Base-by-base conservation (phyloP, 2,888 invertebrate species). In the Girardia tigrina region DNA sequence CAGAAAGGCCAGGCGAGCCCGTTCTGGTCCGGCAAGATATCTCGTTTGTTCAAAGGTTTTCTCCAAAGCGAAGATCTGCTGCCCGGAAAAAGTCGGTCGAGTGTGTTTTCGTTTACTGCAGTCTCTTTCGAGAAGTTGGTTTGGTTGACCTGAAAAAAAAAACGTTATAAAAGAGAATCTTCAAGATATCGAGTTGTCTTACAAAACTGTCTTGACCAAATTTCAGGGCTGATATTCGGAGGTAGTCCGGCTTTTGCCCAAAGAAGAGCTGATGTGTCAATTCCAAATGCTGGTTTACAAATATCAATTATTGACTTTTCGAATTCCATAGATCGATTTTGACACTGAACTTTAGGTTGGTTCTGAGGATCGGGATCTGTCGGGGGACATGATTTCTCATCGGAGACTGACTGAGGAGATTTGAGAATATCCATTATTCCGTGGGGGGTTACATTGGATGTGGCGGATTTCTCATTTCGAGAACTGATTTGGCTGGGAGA, bases 41-140 rank as follows among this genome's bases (percentile, higher is more conserved):
- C 98, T 97, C 81, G 97, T 97, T 87, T 97, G 94, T 86, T 98
- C 98, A 86, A 98, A 98, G 78, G 97, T 98, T 87, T 97, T 95
- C 88, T 98, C 98, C 84, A 99, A 88, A 78, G 97, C 95, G 86
- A 97, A 98, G 83, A 98, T 98, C 88, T 99, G 98, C 85, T 98
- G 97, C 29, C 98, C 98, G 82, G 94, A 94, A 88, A 98, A 98
- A 78, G 98, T 99, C 78, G 98, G 98, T 84, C 98, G 87, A 84
- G 97, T 97, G 88, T 98, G 97, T 85, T 98, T 98, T 88, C 94
- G 94, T 78, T 83, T 83, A 0, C 82, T 82, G 74, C 56, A 56
- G 23, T 56, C 56, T 56, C 56, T 56, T n/a, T 56, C 56, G n/a
- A 56, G 56, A 6, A 56, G n/a, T 16, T 56, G 56, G 23, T 4